Evolutionary conservation across 2,113 vertebrate genomes (phyloP).

Genomic region (Prinia subflava): DNA sequence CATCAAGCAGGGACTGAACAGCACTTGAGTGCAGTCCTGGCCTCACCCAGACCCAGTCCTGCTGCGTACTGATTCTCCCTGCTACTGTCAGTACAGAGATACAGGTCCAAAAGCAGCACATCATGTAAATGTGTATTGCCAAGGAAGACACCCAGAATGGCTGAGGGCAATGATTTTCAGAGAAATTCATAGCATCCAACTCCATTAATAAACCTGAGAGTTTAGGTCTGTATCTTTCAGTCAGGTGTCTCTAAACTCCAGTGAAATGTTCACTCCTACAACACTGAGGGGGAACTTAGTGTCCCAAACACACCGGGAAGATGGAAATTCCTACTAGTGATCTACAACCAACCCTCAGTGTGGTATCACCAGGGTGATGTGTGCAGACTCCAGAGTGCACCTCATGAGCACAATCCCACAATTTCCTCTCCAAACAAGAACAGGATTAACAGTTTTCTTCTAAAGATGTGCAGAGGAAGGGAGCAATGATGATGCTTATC

Average conservation of each 20-base stretch:
- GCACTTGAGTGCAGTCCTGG: fast-evolving
- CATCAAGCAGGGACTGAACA: not conserved
- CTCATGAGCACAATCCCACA: fast-evolving
- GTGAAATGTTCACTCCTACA: not conserved
- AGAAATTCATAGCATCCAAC: not conserved
- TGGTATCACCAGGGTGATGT: fast-evolving
- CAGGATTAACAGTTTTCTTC: not conserved
- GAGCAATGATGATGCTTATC: not conserved
- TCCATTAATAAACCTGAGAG: not conserved
- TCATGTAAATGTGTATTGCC: fast-evolving
- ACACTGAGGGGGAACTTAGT: not conserved
- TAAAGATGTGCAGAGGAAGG: not conserved
- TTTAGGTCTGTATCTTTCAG: not conserved
- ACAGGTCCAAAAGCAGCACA: not conserved
- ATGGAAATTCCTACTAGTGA: not conserved
- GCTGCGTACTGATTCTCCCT: not conserved
- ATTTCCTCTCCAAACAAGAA: not conserved
- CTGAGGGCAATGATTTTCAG: not conserved
- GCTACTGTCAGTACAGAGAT: not conserved
- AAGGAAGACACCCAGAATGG: not conserved
- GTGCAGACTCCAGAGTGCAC: too few relatives aligned
- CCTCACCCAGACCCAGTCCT: fast-evolving
- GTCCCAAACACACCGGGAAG: not conserved
- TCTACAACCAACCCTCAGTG: fast-evolving
- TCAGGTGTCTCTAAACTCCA: not conserved